Conservation (phyloP, 2,113 vertebrate genomes). For the Aythya baeri region DNA sequence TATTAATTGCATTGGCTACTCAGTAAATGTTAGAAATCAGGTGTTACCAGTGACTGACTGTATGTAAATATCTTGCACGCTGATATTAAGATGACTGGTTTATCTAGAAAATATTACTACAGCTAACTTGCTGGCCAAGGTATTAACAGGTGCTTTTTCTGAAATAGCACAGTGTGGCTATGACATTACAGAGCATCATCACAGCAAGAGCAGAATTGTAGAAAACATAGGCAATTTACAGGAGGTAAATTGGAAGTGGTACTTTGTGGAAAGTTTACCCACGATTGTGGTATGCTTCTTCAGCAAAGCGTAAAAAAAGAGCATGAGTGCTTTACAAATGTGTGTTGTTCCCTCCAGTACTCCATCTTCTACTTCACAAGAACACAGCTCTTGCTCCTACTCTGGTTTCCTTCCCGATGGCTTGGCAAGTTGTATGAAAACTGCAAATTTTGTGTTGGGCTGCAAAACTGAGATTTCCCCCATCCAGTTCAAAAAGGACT, state of each 20-base stretch:
- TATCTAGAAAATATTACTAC: not conserved
- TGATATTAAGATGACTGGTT: not conserved
- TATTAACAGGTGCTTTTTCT: not conserved
- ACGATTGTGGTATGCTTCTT: not conserved
- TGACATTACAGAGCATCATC: not conserved
- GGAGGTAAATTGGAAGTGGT: not conserved
- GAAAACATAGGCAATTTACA: not conserved
- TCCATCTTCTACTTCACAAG: not conserved
- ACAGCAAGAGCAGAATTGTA: not conserved
- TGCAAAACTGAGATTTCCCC: not conserved
- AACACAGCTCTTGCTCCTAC: not conserved
- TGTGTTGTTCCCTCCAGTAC: not conserved
- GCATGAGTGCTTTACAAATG: not conserved
- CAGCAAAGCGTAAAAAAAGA: not conserved
- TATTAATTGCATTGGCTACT: not conserved
- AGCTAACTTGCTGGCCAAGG: not conserved
- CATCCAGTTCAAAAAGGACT: not conserved
- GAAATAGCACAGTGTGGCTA: not conserved
- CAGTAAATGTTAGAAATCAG: not conserved
- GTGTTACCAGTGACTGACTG: not conserved
- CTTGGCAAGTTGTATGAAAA: not conserved
- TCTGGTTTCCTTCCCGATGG: not conserved
- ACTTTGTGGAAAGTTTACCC: not conserved
- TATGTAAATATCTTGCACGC: not conserved
- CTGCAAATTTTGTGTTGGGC: not conserved